Evolutionary conservation across 2,113 vertebrate species (phyloP).

Genomic region (Hippoglossus stenolepis): DNA sequence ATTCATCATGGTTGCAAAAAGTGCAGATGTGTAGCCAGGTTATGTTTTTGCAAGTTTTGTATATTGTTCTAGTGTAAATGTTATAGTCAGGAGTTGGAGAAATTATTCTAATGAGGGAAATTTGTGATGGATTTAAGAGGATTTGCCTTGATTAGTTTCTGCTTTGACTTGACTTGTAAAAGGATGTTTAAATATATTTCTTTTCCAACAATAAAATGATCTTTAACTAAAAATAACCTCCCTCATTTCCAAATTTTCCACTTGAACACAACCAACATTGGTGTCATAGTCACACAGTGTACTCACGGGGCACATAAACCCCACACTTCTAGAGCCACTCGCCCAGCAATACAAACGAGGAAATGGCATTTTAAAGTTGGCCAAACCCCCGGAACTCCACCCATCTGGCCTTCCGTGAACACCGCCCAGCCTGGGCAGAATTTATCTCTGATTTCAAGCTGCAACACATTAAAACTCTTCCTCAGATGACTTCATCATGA

Average conservation of each 20-base stretch:
- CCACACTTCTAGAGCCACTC: slow-evolving; percentile 41
- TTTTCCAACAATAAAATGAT: neutral
- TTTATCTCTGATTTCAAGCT: slow-evolving; percentile 80
- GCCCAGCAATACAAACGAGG: slow-evolving; percentile 49
- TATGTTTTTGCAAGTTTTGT: neutral
- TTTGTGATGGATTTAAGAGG: neutral
- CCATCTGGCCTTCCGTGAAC: slow-evolving; percentile 50
- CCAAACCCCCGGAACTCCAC: slow-evolving; percentile 70
- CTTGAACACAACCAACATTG: slow-evolving; percentile 16
- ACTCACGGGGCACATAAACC: slow-evolving; percentile 43
- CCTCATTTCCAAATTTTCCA: slow-evolving; percentile 14
- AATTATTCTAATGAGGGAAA: neutral
- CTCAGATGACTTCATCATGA: slow-evolving; percentile 80
- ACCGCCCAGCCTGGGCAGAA: slow-evolving; percentile 60
- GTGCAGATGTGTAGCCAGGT: neutral
- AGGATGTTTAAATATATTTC: neutral
- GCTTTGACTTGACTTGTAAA: neutral
- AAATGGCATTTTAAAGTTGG: slow-evolving; percentile 66
- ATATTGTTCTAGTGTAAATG: neutral
- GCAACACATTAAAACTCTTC: slow-evolving; percentile 79
- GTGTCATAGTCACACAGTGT: slow-evolving; percentile 27
- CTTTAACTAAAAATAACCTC: slow-evolving; percentile 7
- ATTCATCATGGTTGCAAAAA: neutral
- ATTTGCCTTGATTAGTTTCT: neutral
- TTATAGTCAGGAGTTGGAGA: neutral